Base-by-base conservation (phyloP, 2,888 invertebrate genomes). In the Psylliodes chrysocephalus region DNA sequence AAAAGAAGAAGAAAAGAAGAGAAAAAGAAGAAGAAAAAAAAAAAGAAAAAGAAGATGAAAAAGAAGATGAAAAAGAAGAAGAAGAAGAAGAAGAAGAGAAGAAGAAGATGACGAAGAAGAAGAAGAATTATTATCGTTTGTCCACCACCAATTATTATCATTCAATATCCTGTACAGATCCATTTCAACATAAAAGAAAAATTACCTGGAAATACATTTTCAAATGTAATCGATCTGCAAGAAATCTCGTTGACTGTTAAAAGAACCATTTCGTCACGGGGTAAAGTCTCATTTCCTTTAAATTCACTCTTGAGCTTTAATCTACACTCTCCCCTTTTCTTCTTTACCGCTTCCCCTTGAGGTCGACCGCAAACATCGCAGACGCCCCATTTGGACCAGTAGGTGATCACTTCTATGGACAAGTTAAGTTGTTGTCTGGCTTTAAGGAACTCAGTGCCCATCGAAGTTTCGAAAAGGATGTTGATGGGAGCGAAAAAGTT, bases 321-420 rank as follows among this genome's bases (percentile, higher is more conserved):
- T 67, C 85, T 81, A 73, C 88, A 89, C 42, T 78, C 81, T 10
- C 86, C 87, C 55, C 75, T 77, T 67, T 84, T 83, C 44, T 81
- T 81, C 72, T 75, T 79, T 38, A 81, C 67, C 33, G 86, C 85
- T 44, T 80, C 73, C 18, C 79, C 79, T 66, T 77, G 77, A 6
- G 81, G 77, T 47, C 79, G 71, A 7, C 81, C 79, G 68, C 86
- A 85, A 15, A 82, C 78, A 70, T 85, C 82, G 72, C 88, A 88
- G n/a, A 79, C 74, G 2, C 86, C 77, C 86, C 87, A 87, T 1
- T 81, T 73, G 56, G 82, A 82, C 87, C 86, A 87, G 71, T 84
- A 82, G 1, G 85, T 85, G 17, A 82, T 72, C 28, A 87, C 66
- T 75, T 85, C 84, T 56, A 87, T 77, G 53, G 74, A 77, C 35